Evolutionary conservation across 2,113 vertebrate species (phyloP), one percentile per base, ranked within the genome.

Genomic region (Plecotus auritus): DNA sequence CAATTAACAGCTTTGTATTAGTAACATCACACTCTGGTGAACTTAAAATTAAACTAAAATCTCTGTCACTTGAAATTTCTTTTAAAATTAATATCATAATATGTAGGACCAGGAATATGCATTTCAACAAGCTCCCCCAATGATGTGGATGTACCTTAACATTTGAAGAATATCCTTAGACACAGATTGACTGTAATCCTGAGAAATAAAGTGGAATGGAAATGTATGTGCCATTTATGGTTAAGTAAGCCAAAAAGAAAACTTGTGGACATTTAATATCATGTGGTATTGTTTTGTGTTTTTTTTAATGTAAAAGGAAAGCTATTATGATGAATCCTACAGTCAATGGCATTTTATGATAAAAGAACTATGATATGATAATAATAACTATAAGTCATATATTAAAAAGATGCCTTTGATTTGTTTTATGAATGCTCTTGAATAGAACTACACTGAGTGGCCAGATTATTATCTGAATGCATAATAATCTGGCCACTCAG

Each of bases 231-330:
- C 11, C 10, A 73, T 37, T 72, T 85, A 12, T n/a, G 22, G 11
- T 42, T 92, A 82, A 82, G n/a, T 82, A 92, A 86, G 45, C 64
- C 83, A 74, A 95, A 82, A 74, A 61, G 11, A 80, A 92, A n/a
- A 69, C 42, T 26, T 7, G 11, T 85, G 32, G 86, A 42, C 7
- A 76, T 66, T 64, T 76, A 76, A 54, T 59, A 45, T 37, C 32
- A 61, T 56, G 30, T 59, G 54, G 9, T 54, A 20, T 20, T 69
- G 69, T 88, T 88, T 74, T 89, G n/a, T n/a, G n/a, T 84, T 73
- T 84, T 81, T 89, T 80, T 64, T 30, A 30, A 89, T 82, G 20
- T 47, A 32, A 92, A 88, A 81, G 11, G 11, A 59, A 85, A 80
- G 28, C 0, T 11, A 2, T 45, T 61, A 61, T 45, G 54, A 18